phyloP scores from a whole-genome alignment of 2,888 invertebrate species.

The Apodemia zela region DNA sequence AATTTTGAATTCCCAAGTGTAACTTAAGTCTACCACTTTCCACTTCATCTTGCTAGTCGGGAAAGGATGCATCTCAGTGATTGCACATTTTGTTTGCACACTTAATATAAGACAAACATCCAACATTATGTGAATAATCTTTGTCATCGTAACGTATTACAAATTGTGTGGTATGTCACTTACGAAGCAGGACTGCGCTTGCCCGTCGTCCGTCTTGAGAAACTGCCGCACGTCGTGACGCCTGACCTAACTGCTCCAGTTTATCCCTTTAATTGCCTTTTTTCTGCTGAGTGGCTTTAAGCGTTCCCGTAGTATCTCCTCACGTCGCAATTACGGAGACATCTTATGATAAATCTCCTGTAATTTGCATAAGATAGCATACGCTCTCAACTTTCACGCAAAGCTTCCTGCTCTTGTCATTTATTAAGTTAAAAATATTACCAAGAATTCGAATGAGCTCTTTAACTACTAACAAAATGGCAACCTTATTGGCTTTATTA shows the following conservation, averaged over 20 bases:
- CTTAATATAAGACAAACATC: too few species aligned
- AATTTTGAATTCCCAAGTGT: too few species aligned
- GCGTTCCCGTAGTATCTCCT: conserved; percentile 74
- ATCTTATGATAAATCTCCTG: conserved; percentile 80
- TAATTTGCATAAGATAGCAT: conserved; percentile 81
- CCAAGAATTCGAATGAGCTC: conserved; percentile 76
- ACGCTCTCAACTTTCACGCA: conserved; percentile 79
- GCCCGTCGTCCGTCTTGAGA: conserved; percentile 44
- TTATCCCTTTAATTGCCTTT: conserved; percentile 79
- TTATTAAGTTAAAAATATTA: conserved; percentile 77
- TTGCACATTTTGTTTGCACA: too few species aligned
- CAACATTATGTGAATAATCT: too few species aligned
- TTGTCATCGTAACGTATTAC: background rate
- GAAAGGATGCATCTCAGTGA: too few species aligned
- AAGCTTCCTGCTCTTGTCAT: conserved; percentile 75
- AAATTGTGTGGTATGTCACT: background rate
- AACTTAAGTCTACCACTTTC: too few species aligned
- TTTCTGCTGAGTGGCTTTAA: conserved; percentile 74
- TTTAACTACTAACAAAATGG: conserved; percentile 73
- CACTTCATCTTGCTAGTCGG: too few species aligned
- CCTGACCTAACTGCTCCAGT: conserved; percentile 72
- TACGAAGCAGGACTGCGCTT: conserved; percentile 31
- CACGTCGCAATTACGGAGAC: conserved; percentile 80
- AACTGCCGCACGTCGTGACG: conserved; percentile 62
- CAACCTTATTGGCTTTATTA: conserved; percentile 50